Percentiles rank a stretch among this genome's conserved stretches.
Conservation (phyloP, 2,113 vertebrate genomes). For the Tachysurus vachellii region DNA sequence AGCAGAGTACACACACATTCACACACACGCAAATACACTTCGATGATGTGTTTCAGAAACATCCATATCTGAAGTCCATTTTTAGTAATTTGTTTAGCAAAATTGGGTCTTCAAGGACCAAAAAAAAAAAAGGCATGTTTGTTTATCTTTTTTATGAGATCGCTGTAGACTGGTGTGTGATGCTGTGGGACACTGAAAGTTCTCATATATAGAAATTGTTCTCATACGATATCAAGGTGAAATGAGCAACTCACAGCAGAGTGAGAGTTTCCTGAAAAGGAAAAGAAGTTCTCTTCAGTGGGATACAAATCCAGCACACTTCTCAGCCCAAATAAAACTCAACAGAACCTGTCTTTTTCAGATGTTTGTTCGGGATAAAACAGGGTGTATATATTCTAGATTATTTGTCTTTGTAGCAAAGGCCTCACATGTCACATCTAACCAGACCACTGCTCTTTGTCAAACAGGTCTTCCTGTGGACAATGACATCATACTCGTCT, state of each 20-base stretch:
- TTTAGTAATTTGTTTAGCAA: neutral
- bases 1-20: neutral
- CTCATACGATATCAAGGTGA: neutral
- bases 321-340: neutral
- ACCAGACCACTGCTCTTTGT: neutral
- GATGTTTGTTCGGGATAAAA: neutral
- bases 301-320: neutral
- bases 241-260: neutral
- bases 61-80: neutral
- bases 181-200: neutral
- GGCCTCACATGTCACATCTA: neutral
- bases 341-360: neutral
- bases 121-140: neutral
- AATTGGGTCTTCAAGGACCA: neutral
- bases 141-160: neutral
- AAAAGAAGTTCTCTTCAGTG: neutral
- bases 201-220: neutral
- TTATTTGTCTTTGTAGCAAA: neutral
- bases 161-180: neutral
- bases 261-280: slow-evolving; percentile 2
- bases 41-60: slow-evolving; percentile 15
- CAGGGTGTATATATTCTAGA: neutral
- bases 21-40: slow-evolving; percentile 24
- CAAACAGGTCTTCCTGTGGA: neutral
- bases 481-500: neutral